Evolutionary conservation across 2,113 vertebrate genomes (phyloP).

Genomic region (Nipponia nippon): DNA sequence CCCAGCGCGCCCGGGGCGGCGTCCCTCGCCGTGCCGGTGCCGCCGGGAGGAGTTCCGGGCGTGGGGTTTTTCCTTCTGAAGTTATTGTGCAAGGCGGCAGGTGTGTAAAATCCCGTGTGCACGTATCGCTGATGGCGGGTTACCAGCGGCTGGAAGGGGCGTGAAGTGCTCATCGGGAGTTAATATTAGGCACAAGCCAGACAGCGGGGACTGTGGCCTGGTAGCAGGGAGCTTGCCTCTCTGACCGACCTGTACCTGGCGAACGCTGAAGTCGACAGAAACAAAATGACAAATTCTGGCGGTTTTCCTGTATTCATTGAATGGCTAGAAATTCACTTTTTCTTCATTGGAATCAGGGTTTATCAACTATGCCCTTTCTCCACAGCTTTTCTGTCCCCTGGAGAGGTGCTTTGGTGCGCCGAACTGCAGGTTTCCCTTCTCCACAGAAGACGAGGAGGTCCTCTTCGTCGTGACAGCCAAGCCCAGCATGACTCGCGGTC

Average conservation of each 20-base stretch:
- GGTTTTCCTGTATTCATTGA: background rate
- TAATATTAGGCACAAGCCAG: background rate
- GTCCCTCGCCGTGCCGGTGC: too few species aligned
- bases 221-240: background rate
- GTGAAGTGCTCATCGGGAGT: accelerated
- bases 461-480: background rate
- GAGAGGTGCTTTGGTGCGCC: background rate
- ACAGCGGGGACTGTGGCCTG: background rate
- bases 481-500: accelerated
- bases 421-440: background rate
- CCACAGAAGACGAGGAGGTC: background rate
- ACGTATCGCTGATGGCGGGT: accelerated
- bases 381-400: background rate
- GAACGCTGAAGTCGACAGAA: background rate
- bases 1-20: background rate
- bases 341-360: background rate
- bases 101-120: background rate
- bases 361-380: background rate
- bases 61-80: background rate
- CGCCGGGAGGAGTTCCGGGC: background rate
- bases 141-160: background rate
- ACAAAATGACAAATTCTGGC: background rate
- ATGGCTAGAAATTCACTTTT: background rate
- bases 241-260: background rate
- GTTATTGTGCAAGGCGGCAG: too few species aligned